Conservation (phyloP, 2,888 invertebrate genomes). For the Oligia fasciuncula region DNA sequence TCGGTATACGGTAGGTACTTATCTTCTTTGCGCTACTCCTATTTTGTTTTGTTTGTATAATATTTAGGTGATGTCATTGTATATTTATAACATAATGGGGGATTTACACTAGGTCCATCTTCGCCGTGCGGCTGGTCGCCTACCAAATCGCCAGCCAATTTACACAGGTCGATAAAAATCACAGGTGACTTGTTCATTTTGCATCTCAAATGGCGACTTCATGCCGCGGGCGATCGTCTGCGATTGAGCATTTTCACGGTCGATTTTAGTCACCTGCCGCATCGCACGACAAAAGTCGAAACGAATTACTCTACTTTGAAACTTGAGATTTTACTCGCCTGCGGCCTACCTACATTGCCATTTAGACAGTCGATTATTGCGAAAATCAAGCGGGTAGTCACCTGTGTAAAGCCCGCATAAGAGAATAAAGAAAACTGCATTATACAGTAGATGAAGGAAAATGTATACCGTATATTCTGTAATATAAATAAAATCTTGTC, state of each 20-base stretch:
- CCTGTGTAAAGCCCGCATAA: not conserved
- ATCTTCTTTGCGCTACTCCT: not conserved
- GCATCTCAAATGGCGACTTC: not conserved
- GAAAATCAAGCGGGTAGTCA: not conserved
- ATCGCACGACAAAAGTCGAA: not conserved
- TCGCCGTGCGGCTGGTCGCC: not conserved
- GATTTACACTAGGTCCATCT: not conserved
- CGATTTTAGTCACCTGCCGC: not conserved
- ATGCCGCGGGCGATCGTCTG: not conserved
- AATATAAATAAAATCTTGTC: conserved; percentile 5
- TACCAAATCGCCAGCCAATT: not conserved
- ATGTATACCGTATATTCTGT: not conserved
- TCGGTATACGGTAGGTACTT: not conserved
- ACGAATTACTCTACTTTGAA: not conserved
- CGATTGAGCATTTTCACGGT: not conserved
- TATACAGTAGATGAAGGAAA: conserved; percentile 23
- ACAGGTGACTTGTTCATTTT: not conserved
- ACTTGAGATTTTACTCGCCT: not conserved
- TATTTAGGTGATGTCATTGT: conserved; percentile 25
- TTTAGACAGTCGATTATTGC: no score
- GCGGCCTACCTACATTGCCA: not conserved
- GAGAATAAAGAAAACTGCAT: conserved; percentile 19
- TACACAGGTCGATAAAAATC: not conserved
- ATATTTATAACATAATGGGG: not conserved
- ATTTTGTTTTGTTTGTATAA: conserved; percentile 13